A percentile compares a stretch with the other conserved stretches of the same genome.
Evolutionary conservation across 1,140 invertebrate species (phyloP).

Genomic region (Microvelia longipes): DNA sequence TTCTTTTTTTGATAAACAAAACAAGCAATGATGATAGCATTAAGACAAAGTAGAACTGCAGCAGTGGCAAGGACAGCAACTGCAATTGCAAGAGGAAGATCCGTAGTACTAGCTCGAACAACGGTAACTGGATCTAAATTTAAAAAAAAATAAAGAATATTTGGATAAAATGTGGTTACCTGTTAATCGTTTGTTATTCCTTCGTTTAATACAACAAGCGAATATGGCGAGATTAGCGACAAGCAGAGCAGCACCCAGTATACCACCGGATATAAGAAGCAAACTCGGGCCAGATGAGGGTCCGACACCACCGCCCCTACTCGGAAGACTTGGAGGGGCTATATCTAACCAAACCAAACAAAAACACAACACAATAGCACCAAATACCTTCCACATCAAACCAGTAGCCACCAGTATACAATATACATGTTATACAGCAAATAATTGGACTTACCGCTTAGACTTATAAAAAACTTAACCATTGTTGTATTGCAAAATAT

Average conservation of each 20-base stretch:
- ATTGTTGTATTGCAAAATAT: too few relatives aligned
- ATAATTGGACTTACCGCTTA: too few relatives aligned
- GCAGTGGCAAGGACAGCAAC: slow-evolving; percentile 65
- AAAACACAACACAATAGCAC: slow-evolving; percentile 1
- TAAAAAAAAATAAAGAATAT: slow-evolving; percentile 17
- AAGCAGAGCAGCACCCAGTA: slow-evolving; percentile 52
- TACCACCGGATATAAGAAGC: slow-evolving; percentile 54
- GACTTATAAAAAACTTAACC: too few relatives aligned
- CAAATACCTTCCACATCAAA: too few relatives aligned
- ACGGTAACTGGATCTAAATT: slow-evolving; percentile 29
- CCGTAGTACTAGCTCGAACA: slow-evolving; percentile 44
- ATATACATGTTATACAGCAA: too few relatives aligned
- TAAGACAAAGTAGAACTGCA: slow-evolving; percentile 59
- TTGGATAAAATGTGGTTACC: slow-evolving; percentile 27
- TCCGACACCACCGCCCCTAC: slow-evolving; percentile 15
- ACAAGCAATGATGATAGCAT: slow-evolving; percentile 66
- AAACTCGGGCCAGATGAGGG: slow-evolving; percentile 25
- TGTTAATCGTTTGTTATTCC: slow-evolving; percentile 53
- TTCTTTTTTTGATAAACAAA: slow-evolving; percentile 57
- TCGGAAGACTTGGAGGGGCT: slow-evolving; percentile 17
- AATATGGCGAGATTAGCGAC: slow-evolving; percentile 71
- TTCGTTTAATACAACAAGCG: slow-evolving; percentile 67
- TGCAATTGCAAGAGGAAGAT: slow-evolving; percentile 61
- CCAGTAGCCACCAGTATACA: too few relatives aligned
- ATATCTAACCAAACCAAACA: slow-evolving; percentile 16